These are phyloP conservation scores for Standfussiana lucernea DNA, from an alignment of 2,888 invertebrate genomes.

Conservation along the genomic window DNA sequence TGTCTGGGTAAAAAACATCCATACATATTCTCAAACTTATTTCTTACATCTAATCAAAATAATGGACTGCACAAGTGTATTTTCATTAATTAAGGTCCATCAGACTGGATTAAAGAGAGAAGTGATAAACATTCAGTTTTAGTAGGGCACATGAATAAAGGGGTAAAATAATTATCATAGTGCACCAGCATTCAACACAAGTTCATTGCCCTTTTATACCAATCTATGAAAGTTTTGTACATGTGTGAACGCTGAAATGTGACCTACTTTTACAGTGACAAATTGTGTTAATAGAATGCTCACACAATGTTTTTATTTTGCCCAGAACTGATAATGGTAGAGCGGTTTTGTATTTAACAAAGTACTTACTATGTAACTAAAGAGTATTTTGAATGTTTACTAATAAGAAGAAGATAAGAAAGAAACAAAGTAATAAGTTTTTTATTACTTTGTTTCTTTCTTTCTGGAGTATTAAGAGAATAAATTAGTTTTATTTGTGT, in stretches of 20 bases:
- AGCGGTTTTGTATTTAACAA: constrained; percentile 36
- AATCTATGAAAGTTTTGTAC: constrained; percentile 55
- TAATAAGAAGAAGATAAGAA: too few relatives aligned
- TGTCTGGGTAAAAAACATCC: background rate
- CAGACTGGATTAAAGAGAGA: background rate
- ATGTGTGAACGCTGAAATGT: constrained; percentile 57
- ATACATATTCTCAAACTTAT: background rate
- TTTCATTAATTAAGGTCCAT: constrained; percentile 8
- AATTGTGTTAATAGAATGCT: constrained; percentile 58
- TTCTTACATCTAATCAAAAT: background rate
- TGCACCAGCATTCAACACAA: constrained; percentile 26
- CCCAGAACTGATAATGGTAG: constrained; percentile 28
- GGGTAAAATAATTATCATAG: constrained; percentile 39
- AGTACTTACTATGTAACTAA: constrained; percentile 16
- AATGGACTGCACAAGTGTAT: background rate
- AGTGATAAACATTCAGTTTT: constrained; percentile 4
- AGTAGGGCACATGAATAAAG: constrained; percentile 43
- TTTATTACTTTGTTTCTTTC: constrained; percentile 18
- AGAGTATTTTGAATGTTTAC: constrained; percentile 29
- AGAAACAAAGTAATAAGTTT: too few relatives aligned
- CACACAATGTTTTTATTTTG: constrained; percentile 41
- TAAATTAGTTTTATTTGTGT: background rate
- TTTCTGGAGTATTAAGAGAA: background rate
- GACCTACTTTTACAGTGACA: constrained; percentile 47
- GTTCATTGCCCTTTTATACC: constrained; percentile 45